phyloP scores from a whole-genome alignment of 2,113 vertebrate genomes.

The Electrona antarctica region DNA sequence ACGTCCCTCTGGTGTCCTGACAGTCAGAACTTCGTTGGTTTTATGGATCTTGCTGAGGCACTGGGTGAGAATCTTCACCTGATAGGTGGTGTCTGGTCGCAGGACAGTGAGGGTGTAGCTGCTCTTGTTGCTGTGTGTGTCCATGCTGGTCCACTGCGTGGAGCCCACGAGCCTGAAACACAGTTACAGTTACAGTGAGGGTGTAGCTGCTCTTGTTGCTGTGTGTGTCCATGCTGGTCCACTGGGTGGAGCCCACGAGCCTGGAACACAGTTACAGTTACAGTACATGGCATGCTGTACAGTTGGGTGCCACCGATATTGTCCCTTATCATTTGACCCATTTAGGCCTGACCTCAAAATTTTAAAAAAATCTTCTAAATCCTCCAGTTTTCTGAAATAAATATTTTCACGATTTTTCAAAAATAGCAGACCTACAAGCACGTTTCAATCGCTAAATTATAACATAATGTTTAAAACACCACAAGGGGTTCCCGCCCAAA shows the following conservation, averaged over 20 bases:
- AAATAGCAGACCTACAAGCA: too few species aligned
- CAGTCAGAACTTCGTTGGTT: slow-evolving; percentile 89
- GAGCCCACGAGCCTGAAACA: slow-evolving; percentile 82
- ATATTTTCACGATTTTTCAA: too few species aligned
- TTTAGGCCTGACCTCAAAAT: too few species aligned
- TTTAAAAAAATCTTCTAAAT: too few species aligned
- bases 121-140: slow-evolving; percentile 95
- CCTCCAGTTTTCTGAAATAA: too few species aligned
- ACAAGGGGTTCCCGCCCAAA: too few species aligned
- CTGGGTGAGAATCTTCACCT: slow-evolving; percentile 94
- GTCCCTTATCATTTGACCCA: too few species aligned
- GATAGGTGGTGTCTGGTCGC: slow-evolving; percentile 92
- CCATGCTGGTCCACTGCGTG: slow-evolving; percentile 87
- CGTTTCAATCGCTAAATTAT: too few species aligned
- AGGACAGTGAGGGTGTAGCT: slow-evolving; percentile 85
- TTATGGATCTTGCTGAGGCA: slow-evolving; percentile 89
- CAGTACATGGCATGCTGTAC: too few species aligned
- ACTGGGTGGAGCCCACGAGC: slow-evolving; percentile 84
- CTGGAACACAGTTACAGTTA: slow-evolving; percentile 60
- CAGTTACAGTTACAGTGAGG: slow-evolving; percentile 67
- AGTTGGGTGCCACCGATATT: too few species aligned
- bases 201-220: slow-evolving; percentile 90
- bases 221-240: slow-evolving; percentile 91
- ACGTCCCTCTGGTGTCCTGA: slow-evolving; percentile 92
- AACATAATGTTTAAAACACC: too few species aligned